Conservation (phyloP, 2,113 vertebrate species). For the Kryptolebias marmoratus region DNA sequence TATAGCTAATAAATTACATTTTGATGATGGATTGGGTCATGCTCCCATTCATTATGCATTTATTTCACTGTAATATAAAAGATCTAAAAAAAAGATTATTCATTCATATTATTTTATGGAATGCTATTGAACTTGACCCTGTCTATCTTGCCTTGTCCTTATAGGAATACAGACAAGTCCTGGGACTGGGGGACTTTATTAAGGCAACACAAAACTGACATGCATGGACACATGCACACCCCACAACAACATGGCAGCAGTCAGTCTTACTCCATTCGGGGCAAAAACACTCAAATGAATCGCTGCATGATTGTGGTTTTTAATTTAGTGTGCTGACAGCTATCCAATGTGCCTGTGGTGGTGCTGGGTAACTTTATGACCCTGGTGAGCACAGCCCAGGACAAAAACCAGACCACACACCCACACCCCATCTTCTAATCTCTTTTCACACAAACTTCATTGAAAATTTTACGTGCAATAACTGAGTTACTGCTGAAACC, state of each 20-base stretch:
- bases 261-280: slow-evolving; percentile 52
- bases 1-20: slow-evolving; percentile 57
- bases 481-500: slow-evolving; percentile 1
- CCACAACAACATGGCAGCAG: slow-evolving; percentile 24
- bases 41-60: slow-evolving; percentile 43
- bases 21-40: slow-evolving; percentile 56
- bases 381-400: slow-evolving; percentile 43
- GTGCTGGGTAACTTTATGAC: slow-evolving; percentile 63
- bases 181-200: slow-evolving; percentile 53
- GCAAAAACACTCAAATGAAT: slow-evolving; percentile 67
- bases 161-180: background rate
- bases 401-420: slow-evolving; percentile 54
- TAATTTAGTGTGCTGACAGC: slow-evolving; percentile 69
- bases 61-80: slow-evolving; percentile 32
- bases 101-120: slow-evolving; percentile 37
- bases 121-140: slow-evolving; percentile 14
- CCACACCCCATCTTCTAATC: slow-evolving; percentile 32
- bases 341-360: slow-evolving; percentile 66
- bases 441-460: slow-evolving; percentile 3
- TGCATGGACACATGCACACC: background rate
- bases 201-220: slow-evolving; percentile 35
- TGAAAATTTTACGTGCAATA: slow-evolving; percentile 9
- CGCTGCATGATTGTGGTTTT: slow-evolving; percentile 68
- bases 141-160: slow-evolving; percentile 23
- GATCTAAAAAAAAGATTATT: slow-evolving; percentile 35